Base-by-base conservation (phyloP, 2,797 vertebrate species). In the Muraenolepis orangiensis region DNA sequence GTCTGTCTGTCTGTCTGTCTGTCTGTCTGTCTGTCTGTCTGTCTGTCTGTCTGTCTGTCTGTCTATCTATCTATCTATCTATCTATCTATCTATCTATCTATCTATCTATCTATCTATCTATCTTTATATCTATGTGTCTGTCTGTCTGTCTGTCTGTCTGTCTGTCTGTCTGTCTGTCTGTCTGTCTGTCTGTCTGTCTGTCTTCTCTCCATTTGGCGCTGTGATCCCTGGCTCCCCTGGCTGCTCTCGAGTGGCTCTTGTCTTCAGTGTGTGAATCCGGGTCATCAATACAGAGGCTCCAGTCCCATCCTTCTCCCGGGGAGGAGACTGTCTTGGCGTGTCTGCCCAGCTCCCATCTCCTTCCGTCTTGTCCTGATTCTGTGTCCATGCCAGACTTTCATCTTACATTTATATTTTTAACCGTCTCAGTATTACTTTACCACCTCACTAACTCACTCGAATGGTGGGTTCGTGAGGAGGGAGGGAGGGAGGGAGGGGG, bases 51-150 rank as follows among this genome's bases (percentile, higher is more conserved):
- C 66, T 67, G 0, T 67, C 66, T 71, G 13, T 46, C 70, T 42
- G 2, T 72, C 71, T 57, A 14, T 71, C 40, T 46, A 23, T 71
- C 31, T 70, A n/a, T 66, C 86, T 90, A 85, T 84, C 81, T 79
- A 78, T 78, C 82, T 78, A 78, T 81, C 75, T 74, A 57, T 77
- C 80, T 66, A 71, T 80, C 75, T 70, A 66, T 77, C 78, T 72
- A 70, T 82, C 76, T 66, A 64, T 76, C 73, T 69, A 36, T 29
- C 64, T 66, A 4, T 29, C 64, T 66, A 0, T 66, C 26, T 29
- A 3, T 66, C 61, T 66, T 0, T 66, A 7, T 66, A 0, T 66
- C 61, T 66, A 3, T 66, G 23, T 66, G 2, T 66, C 61, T 66
- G 2, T 66, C 61, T 66, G 2, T 80, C 68, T 34, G 38, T 77